These are phyloP conservation scores for Arnoldichthys spilopterus DNA, from an alignment of 2,797 vertebrate species.

Conservation along the genomic window DNA sequence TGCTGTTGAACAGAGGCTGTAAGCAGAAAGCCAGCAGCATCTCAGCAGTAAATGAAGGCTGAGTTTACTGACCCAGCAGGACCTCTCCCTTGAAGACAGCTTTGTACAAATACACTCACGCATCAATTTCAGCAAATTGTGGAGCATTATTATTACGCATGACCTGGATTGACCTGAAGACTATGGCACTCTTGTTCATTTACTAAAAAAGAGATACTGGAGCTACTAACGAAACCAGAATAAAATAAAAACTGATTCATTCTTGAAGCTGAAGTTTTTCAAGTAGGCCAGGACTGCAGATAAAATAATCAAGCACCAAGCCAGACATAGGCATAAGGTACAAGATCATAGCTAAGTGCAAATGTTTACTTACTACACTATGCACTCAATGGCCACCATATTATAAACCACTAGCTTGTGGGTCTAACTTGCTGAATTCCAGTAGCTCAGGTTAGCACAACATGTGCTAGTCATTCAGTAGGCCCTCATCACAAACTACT, in stretches of 20 bases:
- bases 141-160: background rate
- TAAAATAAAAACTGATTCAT: slow-evolving; percentile 5
- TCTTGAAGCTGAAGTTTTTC: slow-evolving; percentile 4
- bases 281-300: background rate
- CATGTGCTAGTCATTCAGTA: too few relatives aligned
- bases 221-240: slow-evolving; percentile 11
- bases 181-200: background rate
- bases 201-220: background rate
- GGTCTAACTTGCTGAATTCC: too few relatives aligned
- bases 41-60: slow-evolving; percentile 8
- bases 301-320: background rate
- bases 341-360: background rate
- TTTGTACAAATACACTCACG: slow-evolving; percentile 9
- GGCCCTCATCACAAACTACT: background rate
- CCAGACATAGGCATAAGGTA: background rate
- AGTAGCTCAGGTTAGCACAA: too few relatives aligned
- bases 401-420: background rate
- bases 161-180: background rate
- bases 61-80: slow-evolving; percentile 5
- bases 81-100: background rate
- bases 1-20: background rate
- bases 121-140: slow-evolving; percentile 18
- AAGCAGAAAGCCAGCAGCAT: background rate
- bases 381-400: background rate
- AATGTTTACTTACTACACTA: background rate